Evolutionary conservation across 2,888 invertebrate species (phyloP), one percentile per base, ranked within the genome.

Genomic region (Furcula furcula): DNA sequence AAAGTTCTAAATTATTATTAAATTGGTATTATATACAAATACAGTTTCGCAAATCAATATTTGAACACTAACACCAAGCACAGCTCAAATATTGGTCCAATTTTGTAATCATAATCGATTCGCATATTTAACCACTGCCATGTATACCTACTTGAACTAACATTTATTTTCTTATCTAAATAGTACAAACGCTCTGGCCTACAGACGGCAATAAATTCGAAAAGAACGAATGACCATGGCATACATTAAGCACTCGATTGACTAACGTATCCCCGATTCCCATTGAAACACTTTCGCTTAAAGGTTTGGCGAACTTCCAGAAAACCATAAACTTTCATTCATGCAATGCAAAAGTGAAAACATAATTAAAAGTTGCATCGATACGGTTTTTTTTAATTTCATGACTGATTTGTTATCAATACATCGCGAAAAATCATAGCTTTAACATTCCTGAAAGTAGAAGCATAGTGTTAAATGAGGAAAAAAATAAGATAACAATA

Each of bases 281-380:
- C 61, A 58, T 50, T 53, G 65, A 66, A 64, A 68, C 65, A 65
- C 55, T 74, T 72, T 79, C 76, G 69, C 66, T 7, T 50, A 52
- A 58, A 55, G 58, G 62, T 60, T 71, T 88, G 81, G 81, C 76
- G 40, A 44, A 40, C 39, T 27, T 62, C 84, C 83, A 86, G 71
- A 46, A 51, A 44, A 44, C 52, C 39, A 59, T 50, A 62, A 60
- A 55, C 45, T 64, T 70, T 63, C 65, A 69, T 75, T 76, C 79
- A 79, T 74, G 63, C 51, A 62, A 29, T 59, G 58, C 45, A 58
- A 47, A 45, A 43, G 30, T 33, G 33, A 36, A 40, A 36, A 34
- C 40, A 46, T 48, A 52, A 39, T 47, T 42, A 52, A 49, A 45
- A 46, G 28, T 19, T 23, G 19, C 19, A 16, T 11, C 27, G n/a